Evolutionary conservation across 2,888 invertebrate genomes (phyloP).

Genomic region (Iselma pallidipennis): DNA sequence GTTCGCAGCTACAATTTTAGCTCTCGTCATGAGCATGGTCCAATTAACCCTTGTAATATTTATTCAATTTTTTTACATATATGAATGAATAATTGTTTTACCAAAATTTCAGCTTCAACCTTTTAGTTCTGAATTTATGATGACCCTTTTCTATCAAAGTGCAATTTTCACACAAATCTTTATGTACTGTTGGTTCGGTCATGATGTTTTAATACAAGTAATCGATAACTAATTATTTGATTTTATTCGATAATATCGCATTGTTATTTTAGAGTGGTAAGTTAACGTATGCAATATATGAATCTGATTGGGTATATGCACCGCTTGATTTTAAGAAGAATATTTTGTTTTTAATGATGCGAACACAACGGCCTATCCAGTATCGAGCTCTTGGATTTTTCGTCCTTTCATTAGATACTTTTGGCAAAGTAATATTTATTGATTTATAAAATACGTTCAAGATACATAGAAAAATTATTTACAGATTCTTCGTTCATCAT

Average conservation of each 20-base stretch:
- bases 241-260: too few species aligned
- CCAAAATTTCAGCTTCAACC: not conserved
- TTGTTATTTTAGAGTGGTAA: constrained; percentile 9
- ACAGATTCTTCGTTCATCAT: constrained; percentile 9
- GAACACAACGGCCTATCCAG: not conserved
- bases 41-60: constrained; percentile 6
- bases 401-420: constrained; percentile 3
- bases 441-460: too few species aligned
- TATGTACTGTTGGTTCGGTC: constrained; percentile 13
- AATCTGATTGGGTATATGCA: constrained; percentile 6
- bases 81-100: too few species aligned
- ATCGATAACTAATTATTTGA: too few species aligned
- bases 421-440: too few species aligned
- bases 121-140: constrained; percentile 4
- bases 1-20: not conserved
- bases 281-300: constrained; percentile 2
- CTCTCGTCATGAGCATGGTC: constrained; percentile 8
- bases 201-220: too few species aligned
- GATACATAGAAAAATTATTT: too few species aligned
- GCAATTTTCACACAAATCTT: constrained; percentile 6
- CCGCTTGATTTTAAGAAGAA: not conserved
- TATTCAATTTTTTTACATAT: too few species aligned
- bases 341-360: not conserved
- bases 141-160: not conserved
- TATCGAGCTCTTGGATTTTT: constrained; percentile 4